Percentiles rank a stretch among this genome's conserved stretches.
phyloP scores from a whole-genome alignment of 2,797 vertebrate species.

The Xyrichtys novacula region DNA sequence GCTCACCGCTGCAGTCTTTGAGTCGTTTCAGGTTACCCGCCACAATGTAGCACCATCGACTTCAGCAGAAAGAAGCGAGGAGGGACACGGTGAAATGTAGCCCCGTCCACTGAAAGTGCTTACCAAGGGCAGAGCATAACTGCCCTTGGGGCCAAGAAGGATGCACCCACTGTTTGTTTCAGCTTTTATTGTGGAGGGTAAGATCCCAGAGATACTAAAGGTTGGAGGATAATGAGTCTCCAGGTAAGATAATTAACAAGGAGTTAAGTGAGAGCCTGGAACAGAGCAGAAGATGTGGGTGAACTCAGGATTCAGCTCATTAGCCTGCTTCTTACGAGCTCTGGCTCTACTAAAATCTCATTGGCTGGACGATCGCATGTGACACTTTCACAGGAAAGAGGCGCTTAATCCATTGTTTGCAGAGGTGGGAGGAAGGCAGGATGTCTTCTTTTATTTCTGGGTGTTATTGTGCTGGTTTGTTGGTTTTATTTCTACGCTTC shows the following conservation, averaged over 20 bases:
- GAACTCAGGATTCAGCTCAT: constrained; percentile 41
- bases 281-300: constrained; percentile 2
- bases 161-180: constrained; percentile 10
- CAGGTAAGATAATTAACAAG: constrained; percentile 35
- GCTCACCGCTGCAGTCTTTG: constrained; percentile 73
- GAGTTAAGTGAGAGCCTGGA: constrained; percentile 17
- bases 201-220: constrained; percentile 40
- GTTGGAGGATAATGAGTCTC: constrained; percentile 13
- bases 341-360: no score
- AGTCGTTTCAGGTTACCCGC: constrained; percentile 79
- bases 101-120: constrained; percentile 71
- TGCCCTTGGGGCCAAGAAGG: constrained; percentile 41
- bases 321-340: constrained; percentile 42
- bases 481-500: no score
- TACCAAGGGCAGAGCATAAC: constrained; percentile 70
- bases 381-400: no score
- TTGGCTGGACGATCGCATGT: no score
- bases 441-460: no score
- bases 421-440: no score
- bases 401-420: no score
- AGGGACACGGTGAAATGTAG: constrained; percentile 72
- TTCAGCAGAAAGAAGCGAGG: constrained; percentile 72
- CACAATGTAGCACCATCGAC: constrained; percentile 70
- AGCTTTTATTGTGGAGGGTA: constrained; percentile 21
- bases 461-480: no score